Evolutionary conservation across 2,113 vertebrate species (phyloP).

Genomic region (Rhodinocichla rosea): DNA sequence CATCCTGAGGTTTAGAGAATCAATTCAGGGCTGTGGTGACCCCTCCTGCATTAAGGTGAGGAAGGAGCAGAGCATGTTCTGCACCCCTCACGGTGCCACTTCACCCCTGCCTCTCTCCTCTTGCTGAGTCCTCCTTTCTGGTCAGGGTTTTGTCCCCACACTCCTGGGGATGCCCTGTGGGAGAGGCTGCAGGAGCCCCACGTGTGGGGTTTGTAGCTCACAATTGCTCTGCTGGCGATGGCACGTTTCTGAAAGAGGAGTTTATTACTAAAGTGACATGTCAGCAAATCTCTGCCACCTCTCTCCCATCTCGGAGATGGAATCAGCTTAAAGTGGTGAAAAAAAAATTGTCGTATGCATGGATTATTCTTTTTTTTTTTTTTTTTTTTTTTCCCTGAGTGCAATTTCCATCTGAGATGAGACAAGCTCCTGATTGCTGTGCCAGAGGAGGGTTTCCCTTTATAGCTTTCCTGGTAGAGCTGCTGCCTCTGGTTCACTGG

Average conservation of each 20-base stretch:
- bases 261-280: conserved; percentile 59
- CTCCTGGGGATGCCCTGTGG: not conserved
- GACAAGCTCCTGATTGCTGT: conserved; percentile 53
- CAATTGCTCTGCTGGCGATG: not conserved
- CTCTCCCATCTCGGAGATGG: conserved; percentile 41
- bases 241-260: conserved; percentile 36
- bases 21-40: not conserved
- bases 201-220: not conserved
- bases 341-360: conserved; percentile 37
- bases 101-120: not conserved
- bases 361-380: conserved; percentile 5
- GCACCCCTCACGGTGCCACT: not conserved
- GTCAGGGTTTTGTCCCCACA: not conserved
- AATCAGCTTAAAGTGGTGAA: conserved; percentile 55
- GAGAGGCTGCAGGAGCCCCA: not conserved
- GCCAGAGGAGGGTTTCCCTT: conserved; percentile 55
- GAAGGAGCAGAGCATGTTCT: not conserved
- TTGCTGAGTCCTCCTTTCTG: not conserved
- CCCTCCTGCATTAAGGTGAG: not conserved
- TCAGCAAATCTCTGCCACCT: conserved; percentile 63
- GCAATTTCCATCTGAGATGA: conserved; percentile 61
- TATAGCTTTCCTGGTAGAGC: conserved; percentile 38
- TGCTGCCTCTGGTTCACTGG: not conserved
- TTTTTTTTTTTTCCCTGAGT: not conserved
- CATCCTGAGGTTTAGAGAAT: not conserved